A percentile compares a stretch with the other conserved stretches of the same genome.
These are phyloP conservation scores for Cataglyphis cursor DNA, from an alignment of 2,888 invertebrate genomes.

Conservation along the genomic window DNA sequence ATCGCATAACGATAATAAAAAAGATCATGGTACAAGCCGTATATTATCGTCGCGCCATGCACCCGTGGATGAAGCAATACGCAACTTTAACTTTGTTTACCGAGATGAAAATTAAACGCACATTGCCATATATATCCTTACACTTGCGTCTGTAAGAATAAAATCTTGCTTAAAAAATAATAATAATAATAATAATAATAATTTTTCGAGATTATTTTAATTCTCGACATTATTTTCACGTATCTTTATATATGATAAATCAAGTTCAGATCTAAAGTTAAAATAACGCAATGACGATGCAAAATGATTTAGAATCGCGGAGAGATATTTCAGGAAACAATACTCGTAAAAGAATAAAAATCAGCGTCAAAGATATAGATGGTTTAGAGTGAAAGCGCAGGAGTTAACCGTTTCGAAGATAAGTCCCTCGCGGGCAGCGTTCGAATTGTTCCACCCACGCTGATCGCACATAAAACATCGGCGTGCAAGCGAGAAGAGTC, in stretches of 20 bases:
- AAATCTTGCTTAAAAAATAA: background rate
- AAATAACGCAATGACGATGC: background rate
- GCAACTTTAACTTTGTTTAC: background rate
- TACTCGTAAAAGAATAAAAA: slow-evolving; percentile 62
- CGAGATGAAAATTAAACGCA: slow-evolving; percentile 4
- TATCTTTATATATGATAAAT: background rate
- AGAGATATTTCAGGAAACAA: slow-evolving; percentile 39
- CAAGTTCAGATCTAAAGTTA: background rate
- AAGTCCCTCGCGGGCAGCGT: slow-evolving; percentile 60
- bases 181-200: background rate
- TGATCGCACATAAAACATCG: slow-evolving; percentile 2
- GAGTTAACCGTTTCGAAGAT: slow-evolving; percentile 54
- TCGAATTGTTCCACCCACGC: slow-evolving; percentile 71
- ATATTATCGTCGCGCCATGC: slow-evolving; percentile 5
- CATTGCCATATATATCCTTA: background rate
- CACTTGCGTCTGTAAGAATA: background rate
- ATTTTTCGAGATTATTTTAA: background rate
- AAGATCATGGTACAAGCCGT: background rate
- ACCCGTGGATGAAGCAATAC: background rate
- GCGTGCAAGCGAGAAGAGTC: background rate
- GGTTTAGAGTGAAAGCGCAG: slow-evolving; percentile 39
- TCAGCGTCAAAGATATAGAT: slow-evolving; percentile 12
- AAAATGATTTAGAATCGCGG: slow-evolving; percentile 40
- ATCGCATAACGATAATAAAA: slow-evolving; percentile 38
- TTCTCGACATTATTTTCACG: background rate